Evolutionary conservation across 64 coral and sea anemone species (phyloP).

Genomic region (Montipora sp.): DNA sequence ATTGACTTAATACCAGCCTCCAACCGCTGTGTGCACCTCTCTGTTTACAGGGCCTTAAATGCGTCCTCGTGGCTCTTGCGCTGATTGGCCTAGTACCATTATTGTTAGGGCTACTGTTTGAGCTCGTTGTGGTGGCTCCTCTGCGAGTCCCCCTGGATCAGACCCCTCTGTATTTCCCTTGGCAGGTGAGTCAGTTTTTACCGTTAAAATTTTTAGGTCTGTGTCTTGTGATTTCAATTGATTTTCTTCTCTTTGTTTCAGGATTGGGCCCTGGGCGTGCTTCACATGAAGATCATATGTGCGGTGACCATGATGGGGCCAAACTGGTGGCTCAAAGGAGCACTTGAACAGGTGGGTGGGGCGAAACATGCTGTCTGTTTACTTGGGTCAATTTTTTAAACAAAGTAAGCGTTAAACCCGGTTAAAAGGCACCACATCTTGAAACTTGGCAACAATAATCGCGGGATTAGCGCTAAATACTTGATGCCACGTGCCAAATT

Average conservation of each 20-base stretch:
- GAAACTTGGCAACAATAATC: no score
- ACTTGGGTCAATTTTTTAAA: background rate
- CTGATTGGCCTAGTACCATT: constrained; percentile 91
- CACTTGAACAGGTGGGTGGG: constrained; percentile 84
- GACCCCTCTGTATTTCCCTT: constrained; percentile 95
- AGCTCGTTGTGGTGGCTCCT: constrained; percentile 97
- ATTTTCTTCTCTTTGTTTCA: constrained; percentile 20
- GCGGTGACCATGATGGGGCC: constrained; percentile 99
- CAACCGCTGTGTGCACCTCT: background rate
- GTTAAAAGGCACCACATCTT: no score
- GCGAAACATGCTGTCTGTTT: background rate
- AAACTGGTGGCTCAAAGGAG: constrained; percentile 98
- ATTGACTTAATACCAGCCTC: background rate
- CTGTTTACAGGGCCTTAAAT: constrained; percentile 77
- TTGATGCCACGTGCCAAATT: no score
- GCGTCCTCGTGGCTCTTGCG: constrained; percentile 70
- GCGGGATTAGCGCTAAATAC: no score
- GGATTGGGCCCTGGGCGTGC: constrained; percentile 97
- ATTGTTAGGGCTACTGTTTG: constrained; percentile 90
- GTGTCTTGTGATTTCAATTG: background rate
- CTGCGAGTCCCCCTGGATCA: constrained; percentile 96
- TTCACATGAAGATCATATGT: constrained; percentile 99
- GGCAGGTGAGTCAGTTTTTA: constrained; percentile 69
- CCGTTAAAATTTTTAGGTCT: background rate
- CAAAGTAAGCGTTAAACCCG: background rate